Percentiles rank a stretch among this genome's conserved stretches.
These are phyloP conservation scores for Strigops habroptila DNA, from an alignment of 2,113 vertebrate genomes.

Conservation along the genomic window DNA sequence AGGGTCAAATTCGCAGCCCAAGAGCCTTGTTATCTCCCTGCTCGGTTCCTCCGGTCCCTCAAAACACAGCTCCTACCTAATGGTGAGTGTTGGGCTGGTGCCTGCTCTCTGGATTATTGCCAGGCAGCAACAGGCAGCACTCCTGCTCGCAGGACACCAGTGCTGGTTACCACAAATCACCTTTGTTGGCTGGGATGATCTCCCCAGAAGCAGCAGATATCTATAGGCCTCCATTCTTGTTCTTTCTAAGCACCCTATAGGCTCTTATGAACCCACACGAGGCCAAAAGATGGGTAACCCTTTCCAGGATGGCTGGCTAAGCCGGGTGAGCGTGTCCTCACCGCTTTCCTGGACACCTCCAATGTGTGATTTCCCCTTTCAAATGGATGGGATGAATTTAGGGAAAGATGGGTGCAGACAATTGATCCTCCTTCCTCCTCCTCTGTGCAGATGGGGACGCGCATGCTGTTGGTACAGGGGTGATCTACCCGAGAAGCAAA, in stretches of 20 bases:
- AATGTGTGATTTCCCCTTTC: accelerated
- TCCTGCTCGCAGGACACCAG: not conserved
- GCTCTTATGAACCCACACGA: not conserved
- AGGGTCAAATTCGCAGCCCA: not conserved
- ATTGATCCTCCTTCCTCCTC: not conserved
- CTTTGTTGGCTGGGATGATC: not conserved
- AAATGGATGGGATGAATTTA: not conserved
- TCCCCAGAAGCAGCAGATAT: not conserved
- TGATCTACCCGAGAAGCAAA: not conserved
- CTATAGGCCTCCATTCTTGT: not conserved
- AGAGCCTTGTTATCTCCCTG: not conserved
- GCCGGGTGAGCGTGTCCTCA: accelerated
- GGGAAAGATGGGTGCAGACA: not conserved
- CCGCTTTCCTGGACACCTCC: not conserved
- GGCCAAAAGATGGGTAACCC: not conserved
- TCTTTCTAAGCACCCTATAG: not conserved
- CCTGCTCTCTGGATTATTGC: not conserved
- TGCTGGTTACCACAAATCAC: not conserved
- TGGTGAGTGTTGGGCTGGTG: accelerated
- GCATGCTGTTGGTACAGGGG: not conserved
- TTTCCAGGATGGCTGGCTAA: not conserved
- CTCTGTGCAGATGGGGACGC: not conserved
- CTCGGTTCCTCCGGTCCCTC: not conserved
- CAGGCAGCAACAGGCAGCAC: not conserved
- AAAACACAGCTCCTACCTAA: not conserved